A percentile compares a stretch with the other conserved stretches of the same genome.
phyloP scores from a whole-genome alignment of 2,888 invertebrate genomes.

The Caenorhabditis sp. region DNA sequence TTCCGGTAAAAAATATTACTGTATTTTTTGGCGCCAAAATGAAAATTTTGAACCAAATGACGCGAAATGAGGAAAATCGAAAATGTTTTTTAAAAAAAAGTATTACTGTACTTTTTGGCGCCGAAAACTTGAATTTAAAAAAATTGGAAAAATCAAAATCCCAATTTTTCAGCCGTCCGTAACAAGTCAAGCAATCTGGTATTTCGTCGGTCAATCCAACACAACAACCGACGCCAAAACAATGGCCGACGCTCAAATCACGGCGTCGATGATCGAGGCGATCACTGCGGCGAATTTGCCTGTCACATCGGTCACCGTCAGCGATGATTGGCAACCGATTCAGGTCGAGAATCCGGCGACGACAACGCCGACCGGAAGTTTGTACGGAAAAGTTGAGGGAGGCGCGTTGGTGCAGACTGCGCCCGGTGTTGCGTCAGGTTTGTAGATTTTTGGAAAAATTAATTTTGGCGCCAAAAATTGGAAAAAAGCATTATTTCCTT shows the following conservation, averaged over 20 bases:
- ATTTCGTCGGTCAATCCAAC: constrained; percentile 56
- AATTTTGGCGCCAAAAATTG: no score
- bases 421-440: constrained; percentile 24
- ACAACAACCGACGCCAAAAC: constrained; percentile 47
- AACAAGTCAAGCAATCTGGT: constrained; percentile 43
- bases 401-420: constrained; percentile 51
- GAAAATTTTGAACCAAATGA: no score
- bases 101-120: no score
- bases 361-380: constrained; percentile 39
- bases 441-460: no score
- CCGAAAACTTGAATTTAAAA: no score
- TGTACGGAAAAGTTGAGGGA: constrained; percentile 56
- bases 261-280: constrained; percentile 54
- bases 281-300: constrained; percentile 47
- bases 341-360: constrained; percentile 45
- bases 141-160: no score
- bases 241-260: constrained; percentile 46
- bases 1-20: no score
- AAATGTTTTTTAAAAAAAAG: no score
- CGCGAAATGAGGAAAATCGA: no score
- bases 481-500: no score
- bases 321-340: constrained; percentile 49
- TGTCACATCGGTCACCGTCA: constrained; percentile 36
- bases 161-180: constrained; percentile 26
- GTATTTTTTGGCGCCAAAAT: no score